These are phyloP conservation scores for Etia nguti DNA, from an alignment of 2,113 vertebrate species.

Conservation along the genomic window DNA sequence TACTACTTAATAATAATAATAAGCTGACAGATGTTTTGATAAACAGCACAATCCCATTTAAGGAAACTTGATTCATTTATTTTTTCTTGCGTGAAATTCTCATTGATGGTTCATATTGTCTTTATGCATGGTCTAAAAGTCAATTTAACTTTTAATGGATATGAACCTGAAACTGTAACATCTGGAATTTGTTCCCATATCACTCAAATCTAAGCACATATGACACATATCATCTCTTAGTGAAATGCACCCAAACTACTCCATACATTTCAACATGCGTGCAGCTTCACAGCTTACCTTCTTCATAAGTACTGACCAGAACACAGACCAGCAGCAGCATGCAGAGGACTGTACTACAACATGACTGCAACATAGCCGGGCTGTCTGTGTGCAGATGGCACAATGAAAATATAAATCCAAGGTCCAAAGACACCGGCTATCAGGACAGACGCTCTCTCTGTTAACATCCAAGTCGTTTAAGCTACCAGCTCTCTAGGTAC, in stretches of 20 bases:
- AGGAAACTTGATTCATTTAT: neutral
- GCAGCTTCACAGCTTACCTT: neutral
- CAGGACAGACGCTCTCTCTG: neutral
- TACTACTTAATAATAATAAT: no score
- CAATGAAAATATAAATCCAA: no score
- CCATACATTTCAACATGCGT: fast-evolving
- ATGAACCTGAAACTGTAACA: neutral
- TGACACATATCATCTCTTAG: neutral
- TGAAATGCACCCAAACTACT: fast-evolving
- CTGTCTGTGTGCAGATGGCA: fast-evolving
- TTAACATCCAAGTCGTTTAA: neutral
- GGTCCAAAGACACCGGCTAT: no score
- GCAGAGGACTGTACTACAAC: neutral
- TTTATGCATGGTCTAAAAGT: neutral
- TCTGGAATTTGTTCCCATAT: neutral
- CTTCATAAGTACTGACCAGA: fast-evolving
- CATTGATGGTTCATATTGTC: fast-evolving
- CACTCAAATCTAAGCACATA: neutral
- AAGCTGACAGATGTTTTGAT: fast-evolving
- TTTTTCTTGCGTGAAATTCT: neutral
- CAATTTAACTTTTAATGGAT: neutral
- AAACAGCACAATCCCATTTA: neutral
- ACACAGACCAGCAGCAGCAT: neutral
- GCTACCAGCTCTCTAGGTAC: fast-evolving
- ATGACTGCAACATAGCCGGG: fast-evolving